Base-by-base conservation (phyloP, 2,113 vertebrate species). In the Halichoerus grypus region DNA sequence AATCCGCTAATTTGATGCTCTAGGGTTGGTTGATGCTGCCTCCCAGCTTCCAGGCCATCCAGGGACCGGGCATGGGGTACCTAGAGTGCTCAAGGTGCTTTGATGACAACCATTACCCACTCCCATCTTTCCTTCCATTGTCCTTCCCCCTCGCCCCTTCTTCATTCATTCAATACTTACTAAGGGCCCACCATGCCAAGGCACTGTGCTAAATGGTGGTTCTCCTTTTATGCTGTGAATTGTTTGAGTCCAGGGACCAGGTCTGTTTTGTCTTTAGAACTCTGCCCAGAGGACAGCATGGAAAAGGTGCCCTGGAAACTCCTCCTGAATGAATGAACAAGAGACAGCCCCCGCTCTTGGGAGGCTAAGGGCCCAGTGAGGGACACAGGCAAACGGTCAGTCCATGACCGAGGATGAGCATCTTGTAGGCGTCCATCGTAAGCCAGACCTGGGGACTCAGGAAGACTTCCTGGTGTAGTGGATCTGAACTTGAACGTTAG, bases 391-490 rank as follows among this genome's bases (percentile, higher is more conserved):
- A 31, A 55, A 82, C 0, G n/a, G 18, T 42, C 22, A 18, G 91
- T 14, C n/a, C 3, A 10, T 5, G 79, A 51, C 4, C 6, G 15
- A 61, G 31, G 51, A 71, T 9, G 18, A n/a, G 36, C n/a, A 65
- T 1, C 6, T 46, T 14, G 1, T 1, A 26, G 28, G 28, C 22
- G 24, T 24, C 67, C n/a, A 14, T 9, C 22, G 5, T 8, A 28
- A 84, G 16, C 22, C 42, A 86, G 63, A 57, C 26, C 19, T 15
- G 11, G 69, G 26, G 39, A 79, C n/a, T 46, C 49, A 36, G 77
- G 72, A 77, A 88, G 69, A 67, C 16, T 77, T 59, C 63, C 26
- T 51, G n/a, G 39, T 18, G 0, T 13, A 82, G 12, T 13, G n/a
- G 31, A 49, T 72, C 67, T 74, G 53, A 39, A 46, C 11, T 2